Base-by-base conservation (phyloP, 2,888 invertebrate genomes). In the Alcis repandata region DNA sequence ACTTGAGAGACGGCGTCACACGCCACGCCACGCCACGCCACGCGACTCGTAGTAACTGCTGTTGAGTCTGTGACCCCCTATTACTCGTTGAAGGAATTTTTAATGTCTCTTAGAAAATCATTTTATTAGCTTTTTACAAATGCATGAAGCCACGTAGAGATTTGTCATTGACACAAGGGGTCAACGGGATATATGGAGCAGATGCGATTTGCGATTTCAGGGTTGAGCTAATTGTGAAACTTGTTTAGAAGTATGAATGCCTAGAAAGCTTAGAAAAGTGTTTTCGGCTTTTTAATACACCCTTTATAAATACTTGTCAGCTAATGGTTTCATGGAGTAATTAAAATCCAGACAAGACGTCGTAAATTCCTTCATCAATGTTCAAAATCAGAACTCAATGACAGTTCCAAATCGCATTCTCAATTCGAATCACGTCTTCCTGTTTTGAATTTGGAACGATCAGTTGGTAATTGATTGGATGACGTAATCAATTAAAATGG, bases 401-500 rank as follows among this genome's bases (percentile, higher is more conserved):
- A 61, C 60, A 57, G 57, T 56, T 66, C 57, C 41, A 46, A 61
- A 66, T 61, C 60, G 57, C 57, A 41, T 66, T 60, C 52, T 61
- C 60, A 57, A 66, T 61, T 60, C 46, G 38, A 58, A 63, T 52
- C 64, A 64, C 68, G 68, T 60, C 72, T 80, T 82, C 80, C 83
- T 80, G 78, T 79, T 82, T 82, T 76, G 75, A 76, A 80, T 80
- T 75, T 70, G 68, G 75, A 74, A 70, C 74, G 73, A 71, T 74
- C 73, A 61, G 57, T 56, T 15, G 71, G 59, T 82, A 79, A 85
- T 83, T 80, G 82, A 80, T 81, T 73, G 69, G 75, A 74, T 84
- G 83, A 83, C 75, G 82, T 79, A 76, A 83, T 80, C 79, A 79
- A 79, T 83, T 80, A 78, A 80, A 82, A 78, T 74, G 76, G 71